phyloP scores from a whole-genome alignment of 2,888 invertebrate genomes.

The Euphydryas editha region DNA sequence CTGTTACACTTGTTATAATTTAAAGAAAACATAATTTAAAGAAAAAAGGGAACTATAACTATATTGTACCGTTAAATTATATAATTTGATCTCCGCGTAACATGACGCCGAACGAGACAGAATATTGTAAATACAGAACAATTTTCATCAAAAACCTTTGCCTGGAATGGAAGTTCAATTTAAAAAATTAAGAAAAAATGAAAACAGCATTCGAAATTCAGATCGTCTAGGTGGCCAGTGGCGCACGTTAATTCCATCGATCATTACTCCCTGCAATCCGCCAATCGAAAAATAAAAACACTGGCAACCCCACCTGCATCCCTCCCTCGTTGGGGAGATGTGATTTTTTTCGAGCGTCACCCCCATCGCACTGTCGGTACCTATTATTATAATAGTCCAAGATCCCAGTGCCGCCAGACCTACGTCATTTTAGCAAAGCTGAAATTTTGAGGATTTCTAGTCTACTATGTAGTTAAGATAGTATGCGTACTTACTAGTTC shows the following conservation, averaged over 20 bases:
- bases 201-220: slow-evolving; percentile 53
- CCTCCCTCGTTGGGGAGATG: slow-evolving; percentile 64
- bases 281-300: slow-evolving; percentile 83
- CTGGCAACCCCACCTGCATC: slow-evolving; percentile 69
- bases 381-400: slow-evolving; percentile 45
- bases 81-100: neutral
- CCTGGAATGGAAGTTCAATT: slow-evolving; percentile 24
- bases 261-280: slow-evolving; percentile 82
- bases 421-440: too few relatives aligned
- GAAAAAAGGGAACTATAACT: neutral
- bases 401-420: too few relatives aligned
- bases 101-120: slow-evolving; percentile 1
- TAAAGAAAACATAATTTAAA: neutral
- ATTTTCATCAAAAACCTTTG: slow-evolving; percentile 21
- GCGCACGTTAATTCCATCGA: slow-evolving; percentile 81
- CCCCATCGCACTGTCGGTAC: slow-evolving; percentile 60
- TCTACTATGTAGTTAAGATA: too few relatives aligned
- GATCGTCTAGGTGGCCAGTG: slow-evolving; percentile 68
- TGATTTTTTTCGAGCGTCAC: slow-evolving; percentile 77
- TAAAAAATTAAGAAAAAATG: slow-evolving; percentile 28
- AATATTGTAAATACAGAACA: slow-evolving; percentile 12
- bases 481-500: too few relatives aligned
- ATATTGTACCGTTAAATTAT: neutral
- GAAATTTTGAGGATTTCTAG: too few relatives aligned
- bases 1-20: too few relatives aligned